phyloP scores from a whole-genome alignment of 2,888 invertebrate species.

The Dryadula phaetusa region DNA sequence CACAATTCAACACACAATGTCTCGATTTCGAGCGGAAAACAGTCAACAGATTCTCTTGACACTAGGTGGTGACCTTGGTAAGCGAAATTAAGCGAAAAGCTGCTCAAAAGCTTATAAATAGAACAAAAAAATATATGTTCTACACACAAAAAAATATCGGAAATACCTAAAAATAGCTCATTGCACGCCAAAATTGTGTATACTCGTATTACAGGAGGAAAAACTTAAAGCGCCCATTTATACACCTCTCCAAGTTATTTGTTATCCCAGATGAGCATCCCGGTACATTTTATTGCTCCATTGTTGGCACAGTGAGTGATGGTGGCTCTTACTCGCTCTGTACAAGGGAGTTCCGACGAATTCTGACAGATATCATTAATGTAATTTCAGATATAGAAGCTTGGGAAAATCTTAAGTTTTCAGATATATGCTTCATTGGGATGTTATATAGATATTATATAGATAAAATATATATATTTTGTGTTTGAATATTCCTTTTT shows the following conservation, averaged over 20 bases:
- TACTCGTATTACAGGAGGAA: constrained; percentile 13
- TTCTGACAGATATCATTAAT: constrained; percentile 71
- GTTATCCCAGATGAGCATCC: constrained; percentile 33
- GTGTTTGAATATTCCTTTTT: too few relatives aligned
- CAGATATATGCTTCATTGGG: not conserved
- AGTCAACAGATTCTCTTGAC: too few relatives aligned
- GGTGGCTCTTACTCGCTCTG: constrained; percentile 49
- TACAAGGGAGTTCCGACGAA: constrained; percentile 48
- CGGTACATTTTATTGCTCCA: constrained; percentile 68
- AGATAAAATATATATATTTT: too few relatives aligned
- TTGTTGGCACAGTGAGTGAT: constrained; percentile 68
- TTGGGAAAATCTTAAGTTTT: constrained; percentile 36
- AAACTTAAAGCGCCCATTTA: constrained; percentile 23
- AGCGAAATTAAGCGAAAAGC: too few relatives aligned
- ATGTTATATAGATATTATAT: not conserved
- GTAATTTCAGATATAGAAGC: constrained; percentile 58
- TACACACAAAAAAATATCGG: not conserved
- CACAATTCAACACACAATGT: too few relatives aligned
- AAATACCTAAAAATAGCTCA: not conserved
- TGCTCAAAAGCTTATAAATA: too few relatives aligned
- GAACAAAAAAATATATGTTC: too few relatives aligned
- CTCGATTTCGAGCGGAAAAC: too few relatives aligned
- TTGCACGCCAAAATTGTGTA: not conserved
- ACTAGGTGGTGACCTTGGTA: too few relatives aligned
- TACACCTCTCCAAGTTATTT: constrained; percentile 34